These are phyloP conservation scores for Thunnus thynnus DNA, from an alignment of 2,113 vertebrate species.

Conservation along the genomic window DNA sequence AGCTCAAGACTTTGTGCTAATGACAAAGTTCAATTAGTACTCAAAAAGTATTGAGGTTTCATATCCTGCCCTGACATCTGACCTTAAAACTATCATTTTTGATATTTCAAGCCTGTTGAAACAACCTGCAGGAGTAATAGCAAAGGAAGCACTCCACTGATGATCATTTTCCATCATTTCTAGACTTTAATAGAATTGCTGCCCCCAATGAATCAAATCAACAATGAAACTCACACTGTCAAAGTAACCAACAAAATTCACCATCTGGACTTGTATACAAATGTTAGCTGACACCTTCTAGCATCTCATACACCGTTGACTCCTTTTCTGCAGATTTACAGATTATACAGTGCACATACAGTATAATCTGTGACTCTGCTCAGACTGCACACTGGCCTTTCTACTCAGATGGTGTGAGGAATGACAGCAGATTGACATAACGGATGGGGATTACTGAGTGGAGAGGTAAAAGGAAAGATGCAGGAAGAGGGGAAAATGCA, in stretches of 20 bases:
- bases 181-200: not conserved
- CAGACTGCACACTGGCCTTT: constrained; percentile 34
- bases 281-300: not conserved
- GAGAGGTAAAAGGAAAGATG: constrained; percentile 30
- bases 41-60: no score
- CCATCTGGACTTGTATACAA: no score
- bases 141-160: not conserved
- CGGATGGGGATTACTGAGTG: constrained; percentile 29
- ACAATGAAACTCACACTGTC: no score
- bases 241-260: not conserved
- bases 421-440: constrained; percentile 12
- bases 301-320: not conserved
- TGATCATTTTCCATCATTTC: not conserved
- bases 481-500: constrained; percentile 14
- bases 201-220: not conserved
- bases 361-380: constrained; percentile 8
- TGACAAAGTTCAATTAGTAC: not conserved
- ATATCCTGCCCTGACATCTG: not conserved
- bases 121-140: not conserved
- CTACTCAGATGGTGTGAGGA: constrained; percentile 44
- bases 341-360: not conserved
- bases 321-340: not conserved
- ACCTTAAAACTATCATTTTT: not conserved
- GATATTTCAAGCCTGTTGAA: not conserved
- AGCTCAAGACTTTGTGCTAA: not conserved